Conservation (phyloP, 1,140 invertebrate species). For the Globodera rostochiensis region DNA sequence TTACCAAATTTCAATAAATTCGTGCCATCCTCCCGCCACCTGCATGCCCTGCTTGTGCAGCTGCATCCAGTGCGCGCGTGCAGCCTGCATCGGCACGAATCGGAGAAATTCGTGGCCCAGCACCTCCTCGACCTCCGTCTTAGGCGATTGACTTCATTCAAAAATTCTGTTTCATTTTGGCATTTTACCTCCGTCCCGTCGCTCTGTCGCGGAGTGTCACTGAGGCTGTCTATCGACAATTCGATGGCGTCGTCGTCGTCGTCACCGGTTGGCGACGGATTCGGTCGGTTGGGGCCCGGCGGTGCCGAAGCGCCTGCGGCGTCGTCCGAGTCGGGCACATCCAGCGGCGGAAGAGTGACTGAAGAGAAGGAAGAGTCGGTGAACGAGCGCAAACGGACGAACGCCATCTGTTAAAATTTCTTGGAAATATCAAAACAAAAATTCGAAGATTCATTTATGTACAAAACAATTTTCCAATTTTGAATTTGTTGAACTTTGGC, state of each 20-base stretch:
- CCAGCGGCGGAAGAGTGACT: not conserved
- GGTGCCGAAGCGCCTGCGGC: not conserved
- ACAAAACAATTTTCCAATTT: too few relatives aligned
- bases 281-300: not conserved
- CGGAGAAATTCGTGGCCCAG: not conserved
- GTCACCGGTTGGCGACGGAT: not conserved
- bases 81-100: constrained; percentile 37
- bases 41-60: constrained; percentile 61
- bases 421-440: not conserved
- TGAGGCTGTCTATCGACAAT: not conserved
- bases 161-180: too few relatives aligned
- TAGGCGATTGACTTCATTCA: not conserved
- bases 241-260: not conserved
- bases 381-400: not conserved
- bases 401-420: not conserved
- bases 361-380: not conserved
- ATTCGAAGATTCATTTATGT: not conserved
- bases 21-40: constrained; percentile 51
- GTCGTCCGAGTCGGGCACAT: not conserved
- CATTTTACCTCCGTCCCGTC: not conserved
- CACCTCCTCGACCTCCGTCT: not conserved
- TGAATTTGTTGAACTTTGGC: not conserved
- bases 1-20: not conserved
- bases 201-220: not conserved
- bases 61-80: constrained; percentile 63